Percentiles rank a stretch among this genome's conserved stretches.
Evolutionary conservation across 92 coral and sea anemone species (phyloP).

Genomic region (Phenganax marumi): DNA sequence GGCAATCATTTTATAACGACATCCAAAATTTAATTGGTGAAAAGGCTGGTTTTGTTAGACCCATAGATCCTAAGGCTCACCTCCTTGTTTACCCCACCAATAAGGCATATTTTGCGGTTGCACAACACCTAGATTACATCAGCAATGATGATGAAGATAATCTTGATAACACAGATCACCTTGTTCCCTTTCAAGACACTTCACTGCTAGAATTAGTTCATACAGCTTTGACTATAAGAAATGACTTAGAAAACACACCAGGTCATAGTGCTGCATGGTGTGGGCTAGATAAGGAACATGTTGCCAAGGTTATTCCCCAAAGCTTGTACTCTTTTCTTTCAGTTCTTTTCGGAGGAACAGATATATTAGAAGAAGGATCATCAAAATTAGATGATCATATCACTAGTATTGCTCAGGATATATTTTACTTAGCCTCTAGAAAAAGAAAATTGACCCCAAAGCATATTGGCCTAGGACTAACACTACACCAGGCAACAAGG

Average conservation of each 20-base stretch:
- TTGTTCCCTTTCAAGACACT: constrained; percentile 27
- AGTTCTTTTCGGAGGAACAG: constrained; percentile 46
- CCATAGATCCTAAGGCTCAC: not conserved
- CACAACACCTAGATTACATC: not conserved
- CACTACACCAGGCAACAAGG: constrained; percentile 71
- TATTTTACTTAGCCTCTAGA: constrained; percentile 50
- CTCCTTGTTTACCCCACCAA: not conserved
- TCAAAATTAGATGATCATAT: constrained; percentile 10
- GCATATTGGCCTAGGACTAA: constrained; percentile 65
- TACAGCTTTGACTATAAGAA: constrained; percentile 51
- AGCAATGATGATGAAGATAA: not conserved
- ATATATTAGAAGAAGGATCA: constrained; percentile 12
- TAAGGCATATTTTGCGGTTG: not conserved
- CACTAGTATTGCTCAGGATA: constrained; percentile 65
- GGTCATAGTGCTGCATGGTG: constrained; percentile 38
- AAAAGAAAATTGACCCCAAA: constrained; percentile 59
- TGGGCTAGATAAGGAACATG: constrained; percentile 42
- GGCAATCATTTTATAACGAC: constrained; percentile 1
- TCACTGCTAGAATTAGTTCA: constrained; percentile 41
- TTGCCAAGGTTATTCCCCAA: constrained; percentile 50
- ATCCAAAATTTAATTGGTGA: not conserved
- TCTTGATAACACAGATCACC: not conserved
- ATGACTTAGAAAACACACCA: constrained; percentile 47
- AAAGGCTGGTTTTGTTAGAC: not conserved
- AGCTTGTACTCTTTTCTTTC: constrained; percentile 56